Percentiles rank a stretch among this genome's conserved stretches.
Conservation (phyloP, 2,888 invertebrate genomes). For the Drosophila melanocephala region DNA sequence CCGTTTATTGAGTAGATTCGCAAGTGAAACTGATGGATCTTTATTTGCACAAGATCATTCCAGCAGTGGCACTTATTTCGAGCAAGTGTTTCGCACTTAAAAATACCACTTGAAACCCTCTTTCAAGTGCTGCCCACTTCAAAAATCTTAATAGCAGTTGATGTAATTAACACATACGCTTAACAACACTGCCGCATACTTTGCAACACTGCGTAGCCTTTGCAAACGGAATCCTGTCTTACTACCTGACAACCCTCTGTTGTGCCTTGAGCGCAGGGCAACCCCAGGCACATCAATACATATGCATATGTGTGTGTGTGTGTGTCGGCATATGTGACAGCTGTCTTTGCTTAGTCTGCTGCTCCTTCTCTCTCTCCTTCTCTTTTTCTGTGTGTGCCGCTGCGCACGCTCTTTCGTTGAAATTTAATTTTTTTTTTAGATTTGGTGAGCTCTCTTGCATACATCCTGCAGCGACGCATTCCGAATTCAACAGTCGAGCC, state of each 20-base stretch:
- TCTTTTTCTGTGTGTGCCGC: conserved; percentile 25
- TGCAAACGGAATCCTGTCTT: conserved; percentile 9
- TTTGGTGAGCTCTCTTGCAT: conserved; percentile 11
- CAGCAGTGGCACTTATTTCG: background rate
- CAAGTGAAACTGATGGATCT: background rate
- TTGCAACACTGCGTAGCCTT: conserved; percentile 37
- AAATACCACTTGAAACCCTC: background rate
- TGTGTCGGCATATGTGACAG: conserved; percentile 37
- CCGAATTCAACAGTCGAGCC: conserved; percentile 43
- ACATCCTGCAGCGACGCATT: conserved; percentile 64
- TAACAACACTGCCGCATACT: conserved; percentile 42
- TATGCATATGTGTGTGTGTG: background rate
- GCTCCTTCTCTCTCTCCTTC: conserved; percentile 3
- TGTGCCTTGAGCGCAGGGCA: conserved; percentile 29
- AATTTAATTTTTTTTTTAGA: background rate
- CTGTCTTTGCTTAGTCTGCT: conserved; percentile 38
- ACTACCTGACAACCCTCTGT: conserved; percentile 46
- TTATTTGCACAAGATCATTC: background rate
- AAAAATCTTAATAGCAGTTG: background rate
- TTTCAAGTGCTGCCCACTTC: conserved; percentile 32
- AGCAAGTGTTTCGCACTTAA: conserved; percentile 4
- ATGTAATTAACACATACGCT: conserved; percentile 9
- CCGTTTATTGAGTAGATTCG: background rate
- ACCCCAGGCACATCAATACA: conserved; percentile 30
- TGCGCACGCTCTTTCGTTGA: conserved; percentile 70